phyloP scores from a whole-genome alignment of 2,888 invertebrate species.

The Syrphus vitripennis region DNA sequence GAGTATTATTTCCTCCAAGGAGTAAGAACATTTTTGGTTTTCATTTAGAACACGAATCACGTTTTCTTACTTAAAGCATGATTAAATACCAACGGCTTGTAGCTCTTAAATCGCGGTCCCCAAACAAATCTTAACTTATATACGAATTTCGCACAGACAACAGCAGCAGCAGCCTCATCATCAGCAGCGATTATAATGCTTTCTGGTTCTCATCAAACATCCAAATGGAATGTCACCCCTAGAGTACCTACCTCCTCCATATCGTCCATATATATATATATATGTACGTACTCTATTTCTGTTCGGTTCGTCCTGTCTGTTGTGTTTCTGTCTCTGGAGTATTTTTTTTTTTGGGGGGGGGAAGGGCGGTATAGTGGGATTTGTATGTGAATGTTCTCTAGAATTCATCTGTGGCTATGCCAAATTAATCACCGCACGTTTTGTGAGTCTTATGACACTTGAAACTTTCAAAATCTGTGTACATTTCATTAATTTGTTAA shows the following conservation, averaged over 20 bases:
- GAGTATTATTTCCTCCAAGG: background rate
- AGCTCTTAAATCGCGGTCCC: conserved; percentile 42
- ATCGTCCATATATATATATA: background rate
- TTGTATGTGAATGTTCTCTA: background rate
- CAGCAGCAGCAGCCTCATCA: background rate
- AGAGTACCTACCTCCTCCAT: background rate
- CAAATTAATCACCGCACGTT: conserved; percentile 51
- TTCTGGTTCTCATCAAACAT: conserved; percentile 28
- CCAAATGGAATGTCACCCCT: conserved; percentile 24
- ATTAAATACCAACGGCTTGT: conserved; percentile 58
- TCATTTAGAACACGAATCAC: conserved; percentile 53
- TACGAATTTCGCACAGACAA: conserved; percentile 22
- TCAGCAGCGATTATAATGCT: conserved; percentile 34
- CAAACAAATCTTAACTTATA: conserved; percentile 31
- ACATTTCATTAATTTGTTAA: conserved; percentile 64
- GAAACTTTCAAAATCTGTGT: conserved; percentile 54
- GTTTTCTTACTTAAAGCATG: conserved; percentile 61
- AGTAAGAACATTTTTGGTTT: conserved; percentile 27
- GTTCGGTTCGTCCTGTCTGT: background rate
- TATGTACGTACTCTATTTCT: background rate
- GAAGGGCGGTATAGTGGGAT: background rate
- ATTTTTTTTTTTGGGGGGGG: background rate
- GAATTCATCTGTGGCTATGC: conserved; percentile 8
- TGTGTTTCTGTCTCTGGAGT: background rate
- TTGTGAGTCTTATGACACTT: conserved; percentile 47